phyloP scores from a whole-genome alignment of 1,140 invertebrate genomes.

The Bemisia tabaci region DNA sequence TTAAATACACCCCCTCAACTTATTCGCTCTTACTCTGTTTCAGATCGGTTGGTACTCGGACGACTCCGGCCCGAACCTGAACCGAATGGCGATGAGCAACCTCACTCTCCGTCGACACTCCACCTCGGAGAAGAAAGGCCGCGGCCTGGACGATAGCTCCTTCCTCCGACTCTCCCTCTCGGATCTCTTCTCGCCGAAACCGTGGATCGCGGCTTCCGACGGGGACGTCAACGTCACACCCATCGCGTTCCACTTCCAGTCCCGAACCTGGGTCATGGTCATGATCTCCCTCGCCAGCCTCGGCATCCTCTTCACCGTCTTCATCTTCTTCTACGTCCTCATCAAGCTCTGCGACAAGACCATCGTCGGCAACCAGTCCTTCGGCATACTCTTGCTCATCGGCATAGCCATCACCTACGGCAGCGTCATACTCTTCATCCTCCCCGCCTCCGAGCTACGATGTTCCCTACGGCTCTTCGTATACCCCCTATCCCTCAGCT shows the following conservation, averaged over 20 bases:
- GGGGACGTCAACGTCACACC: background rate
- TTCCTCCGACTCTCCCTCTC: background rate
- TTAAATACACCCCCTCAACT: too few relatives aligned
- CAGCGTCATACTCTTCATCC: constrained; percentile 32
- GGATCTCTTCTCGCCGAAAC: background rate
- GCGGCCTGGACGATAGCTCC: background rate
- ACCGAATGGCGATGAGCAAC: too few relatives aligned
- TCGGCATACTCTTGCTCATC: constrained; percentile 33
- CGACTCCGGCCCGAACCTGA: background rate
- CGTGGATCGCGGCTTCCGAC: background rate
- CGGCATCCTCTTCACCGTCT: constrained; percentile 1
- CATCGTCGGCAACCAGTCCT: constrained; percentile 33
- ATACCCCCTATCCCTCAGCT: constrained; percentile 24
- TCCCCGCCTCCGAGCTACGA: constrained; percentile 29
- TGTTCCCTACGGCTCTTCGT: constrained; percentile 27
- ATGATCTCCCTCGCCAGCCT: background rate
- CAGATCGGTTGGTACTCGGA: background rate
- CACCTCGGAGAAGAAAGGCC: background rate
- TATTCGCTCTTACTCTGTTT: background rate
- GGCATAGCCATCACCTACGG: constrained; percentile 33
- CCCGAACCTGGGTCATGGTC: background rate
- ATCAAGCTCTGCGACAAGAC: constrained; percentile 35
- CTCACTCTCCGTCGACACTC: background rate
- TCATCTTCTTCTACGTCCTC: constrained; percentile 22
- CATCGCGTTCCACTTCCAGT: background rate